A percentile compares a stretch with the other conserved stretches of the same genome.
phyloP scores from a whole-genome alignment of 2,797 vertebrate genomes.

The Anas georgica region DNA sequence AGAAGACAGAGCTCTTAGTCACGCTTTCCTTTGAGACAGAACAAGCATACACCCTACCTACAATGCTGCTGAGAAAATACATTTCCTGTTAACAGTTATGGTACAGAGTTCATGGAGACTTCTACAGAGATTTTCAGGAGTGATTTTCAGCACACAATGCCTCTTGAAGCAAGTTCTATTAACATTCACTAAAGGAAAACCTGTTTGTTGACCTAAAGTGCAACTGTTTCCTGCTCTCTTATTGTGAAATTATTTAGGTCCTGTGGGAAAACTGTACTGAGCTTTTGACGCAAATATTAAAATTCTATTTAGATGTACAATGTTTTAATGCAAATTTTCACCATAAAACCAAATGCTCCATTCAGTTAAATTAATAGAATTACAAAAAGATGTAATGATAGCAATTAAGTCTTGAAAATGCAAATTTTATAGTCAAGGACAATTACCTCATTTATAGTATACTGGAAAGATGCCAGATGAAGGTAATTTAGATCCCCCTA shows the following conservation, averaged over 20 bases:
- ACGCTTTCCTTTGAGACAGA: not conserved
- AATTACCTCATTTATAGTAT: constrained; percentile 99
- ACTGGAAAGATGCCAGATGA: constrained; percentile 98
- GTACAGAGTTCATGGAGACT: not conserved
- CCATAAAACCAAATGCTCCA: constrained; percentile 98
- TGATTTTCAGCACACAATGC: not conserved
- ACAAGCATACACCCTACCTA: not conserved
- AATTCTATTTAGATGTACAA: constrained; percentile 91
- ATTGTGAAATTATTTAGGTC: constrained; percentile 73
- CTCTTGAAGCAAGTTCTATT: constrained; percentile 54
- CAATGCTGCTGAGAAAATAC: not conserved
- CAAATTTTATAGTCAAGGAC: constrained; percentile 99
- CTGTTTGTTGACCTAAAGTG: constrained; percentile 69
- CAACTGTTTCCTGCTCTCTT: constrained; percentile 34
- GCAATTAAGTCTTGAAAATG: constrained; percentile 99
- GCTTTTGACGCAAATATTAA: constrained; percentile 82
- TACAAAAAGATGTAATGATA: constrained; percentile 99
- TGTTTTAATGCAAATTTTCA: constrained; percentile 99
- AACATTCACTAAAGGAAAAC: constrained; percentile 72
- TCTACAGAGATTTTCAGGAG: not conserved
- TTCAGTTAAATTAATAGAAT: constrained; percentile 99
- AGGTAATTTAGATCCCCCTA: constrained; percentile 98
- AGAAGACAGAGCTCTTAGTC: not conserved
- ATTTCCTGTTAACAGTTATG: constrained; percentile 42
- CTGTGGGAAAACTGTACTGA: constrained; percentile 71